phyloP scores from a whole-genome alignment of 2,113 vertebrate species.

The Nothoprocta perdicaria region DNA sequence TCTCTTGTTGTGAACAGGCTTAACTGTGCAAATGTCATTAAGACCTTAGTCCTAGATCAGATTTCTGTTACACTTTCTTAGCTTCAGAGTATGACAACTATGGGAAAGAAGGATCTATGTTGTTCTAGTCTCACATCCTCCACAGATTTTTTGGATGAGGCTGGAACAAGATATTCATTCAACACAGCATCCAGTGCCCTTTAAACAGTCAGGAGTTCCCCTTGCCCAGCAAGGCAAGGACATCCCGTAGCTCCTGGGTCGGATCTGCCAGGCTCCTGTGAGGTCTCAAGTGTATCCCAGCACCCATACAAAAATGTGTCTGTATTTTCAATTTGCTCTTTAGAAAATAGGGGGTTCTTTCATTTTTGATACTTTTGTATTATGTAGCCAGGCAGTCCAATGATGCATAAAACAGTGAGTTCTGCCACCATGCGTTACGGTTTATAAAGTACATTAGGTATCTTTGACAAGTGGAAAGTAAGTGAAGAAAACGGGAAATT shows the following conservation, averaged over 20 bases:
- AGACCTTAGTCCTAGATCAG: neutral
- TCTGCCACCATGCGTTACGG: rapidly evolving
- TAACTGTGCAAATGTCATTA: neutral
- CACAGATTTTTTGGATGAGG: neutral
- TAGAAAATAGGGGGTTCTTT: neutral
- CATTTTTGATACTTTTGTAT: rapidly evolving
- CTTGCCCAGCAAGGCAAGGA: neutral
- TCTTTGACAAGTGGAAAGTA: neutral
- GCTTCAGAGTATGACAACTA: neutral
- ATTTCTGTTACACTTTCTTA: neutral
- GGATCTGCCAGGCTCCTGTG: rapidly evolving
- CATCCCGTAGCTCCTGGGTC: neutral
- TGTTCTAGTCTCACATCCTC: neutral
- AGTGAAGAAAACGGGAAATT: neutral
- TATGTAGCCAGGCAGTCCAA: neutral
- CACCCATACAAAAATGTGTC: neutral
- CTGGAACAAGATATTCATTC: neutral
- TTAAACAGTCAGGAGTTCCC: neutral
- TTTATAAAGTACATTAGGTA: neutral
- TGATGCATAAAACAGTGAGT: neutral
- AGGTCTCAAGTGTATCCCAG: neutral
- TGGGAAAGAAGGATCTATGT: neutral
- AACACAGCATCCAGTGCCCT: neutral
- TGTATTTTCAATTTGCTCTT: neutral
- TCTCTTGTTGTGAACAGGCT: neutral